phyloP scores from a whole-genome alignment of 2,797 vertebrate species.

The Columba guinea region DNA sequence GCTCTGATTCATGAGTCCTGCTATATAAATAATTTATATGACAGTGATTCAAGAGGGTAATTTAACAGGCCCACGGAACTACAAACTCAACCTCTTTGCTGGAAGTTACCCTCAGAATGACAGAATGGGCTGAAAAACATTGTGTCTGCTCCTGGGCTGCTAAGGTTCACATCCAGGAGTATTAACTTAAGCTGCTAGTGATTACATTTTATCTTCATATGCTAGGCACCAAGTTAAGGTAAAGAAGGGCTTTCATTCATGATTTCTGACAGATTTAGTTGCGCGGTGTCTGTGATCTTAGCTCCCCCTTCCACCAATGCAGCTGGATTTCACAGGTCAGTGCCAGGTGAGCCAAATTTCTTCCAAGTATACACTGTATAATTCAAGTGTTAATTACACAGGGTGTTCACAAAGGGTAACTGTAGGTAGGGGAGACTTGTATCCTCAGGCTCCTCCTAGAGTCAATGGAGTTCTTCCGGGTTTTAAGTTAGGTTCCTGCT shows the following conservation, averaged over 20 bases:
- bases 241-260: neutral
- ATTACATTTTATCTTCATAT: neutral
- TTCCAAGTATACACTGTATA: neutral
- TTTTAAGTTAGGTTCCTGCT: neutral
- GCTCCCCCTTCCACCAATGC: neutral
- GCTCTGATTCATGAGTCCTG: neutral
- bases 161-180: neutral
- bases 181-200: neutral
- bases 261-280: neutral
- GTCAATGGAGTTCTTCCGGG: neutral
- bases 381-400: neutral
- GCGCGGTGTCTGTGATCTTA: neutral
- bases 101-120: neutral
- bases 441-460: neutral
- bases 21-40: neutral
- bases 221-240: neutral
- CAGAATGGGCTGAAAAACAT: neutral
- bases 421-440: neutral
- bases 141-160: neutral
- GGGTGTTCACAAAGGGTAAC: neutral
- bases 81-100: accelerated
- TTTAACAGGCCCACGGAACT: neutral
- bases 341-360: neutral
- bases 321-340: neutral
- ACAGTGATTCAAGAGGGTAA: neutral